Evolutionary conservation across 2,797 vertebrate species (phyloP), one percentile per base, ranked within the genome.

Genomic region (Anguilla obscura): DNA sequence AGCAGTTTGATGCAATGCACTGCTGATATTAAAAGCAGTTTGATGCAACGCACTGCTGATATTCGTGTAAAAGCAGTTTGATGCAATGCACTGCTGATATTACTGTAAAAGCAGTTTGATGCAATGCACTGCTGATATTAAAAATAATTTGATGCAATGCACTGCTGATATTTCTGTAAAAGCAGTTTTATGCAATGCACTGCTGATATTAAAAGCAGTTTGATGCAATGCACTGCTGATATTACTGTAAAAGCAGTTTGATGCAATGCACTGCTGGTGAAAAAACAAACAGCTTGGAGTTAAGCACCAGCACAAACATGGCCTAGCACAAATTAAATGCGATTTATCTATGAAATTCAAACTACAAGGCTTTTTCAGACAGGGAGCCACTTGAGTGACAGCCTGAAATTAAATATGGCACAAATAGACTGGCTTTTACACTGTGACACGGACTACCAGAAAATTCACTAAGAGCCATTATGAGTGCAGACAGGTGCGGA

Each of bases 381-480:
- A 16, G 16, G 33, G 33, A 45, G 18, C 33, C 2, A 36, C 45
- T 71, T 71, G 74, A 79, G 3, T 79, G 74, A 79, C 33, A 12
- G 33, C 33, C 36, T 5, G 74, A 45, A 79, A 79, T 40, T 45
- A 79, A 79, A 79, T 79, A 45, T 4, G 45, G 18, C 33, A 79
- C 33, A 79, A 79, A 79, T 18, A 79, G 36, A 79, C 21, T 40
- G 74, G 74, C 33, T 79, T 36, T 79, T 45, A 79, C 74, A 45
- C 33, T 79, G 74, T 79, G 74, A 79, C 74, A 21, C 36, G 3
- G n/a, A 18, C 74, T 45, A 79, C 5, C 30, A 18, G 74, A 79
- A 36, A 21, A 79, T 45, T 79, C 74, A 79, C 74, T 45, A 45
- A 40, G 1, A 40, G 36, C 16, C 74, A 79, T 79, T 79, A 45